Evolutionary conservation across 2,113 vertebrate genomes (phyloP).

Genomic region (Aphyosemion australe): DNA sequence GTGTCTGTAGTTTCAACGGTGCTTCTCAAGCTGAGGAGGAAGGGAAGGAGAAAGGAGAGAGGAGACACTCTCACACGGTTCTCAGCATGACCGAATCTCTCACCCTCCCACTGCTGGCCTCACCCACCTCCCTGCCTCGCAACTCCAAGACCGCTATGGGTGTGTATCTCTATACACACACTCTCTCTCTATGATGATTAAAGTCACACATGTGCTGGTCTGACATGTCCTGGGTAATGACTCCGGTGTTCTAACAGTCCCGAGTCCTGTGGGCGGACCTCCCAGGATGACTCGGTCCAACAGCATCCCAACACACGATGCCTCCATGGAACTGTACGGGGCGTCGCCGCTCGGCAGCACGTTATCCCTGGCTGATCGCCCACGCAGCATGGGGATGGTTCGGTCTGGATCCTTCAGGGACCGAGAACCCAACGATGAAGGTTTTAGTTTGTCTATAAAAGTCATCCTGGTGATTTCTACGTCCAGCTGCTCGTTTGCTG

Average conservation of each 20-base stretch:
- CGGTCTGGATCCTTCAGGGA: slow-evolving; percentile 96
- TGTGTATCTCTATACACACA: slow-evolving; percentile 66
- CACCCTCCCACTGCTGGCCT: slow-evolving; percentile 83
- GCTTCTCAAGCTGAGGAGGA: slow-evolving; percentile 86
- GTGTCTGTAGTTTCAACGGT: slow-evolving; percentile 76
- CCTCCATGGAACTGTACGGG: slow-evolving; percentile 89
- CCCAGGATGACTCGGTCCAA: slow-evolving; percentile 95
- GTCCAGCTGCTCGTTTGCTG: not conserved
- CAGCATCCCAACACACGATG: slow-evolving; percentile 95
- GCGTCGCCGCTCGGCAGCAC: slow-evolving; percentile 92
- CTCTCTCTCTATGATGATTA: not conserved
- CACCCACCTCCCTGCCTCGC: slow-evolving; percentile 84
- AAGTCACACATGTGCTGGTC: not conserved
- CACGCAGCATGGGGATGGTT: slow-evolving; percentile 93
- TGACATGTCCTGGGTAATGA: not conserved
- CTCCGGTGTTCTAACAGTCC: slow-evolving; percentile 73
- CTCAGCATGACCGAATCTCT: slow-evolving; percentile 82
- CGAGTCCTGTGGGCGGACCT: slow-evolving; percentile 78
- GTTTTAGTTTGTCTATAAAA: slow-evolving; percentile 56
- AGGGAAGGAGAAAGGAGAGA: slow-evolving; percentile 88
- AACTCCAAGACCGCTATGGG: slow-evolving; percentile 83
- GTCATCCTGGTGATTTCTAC: not conserved
- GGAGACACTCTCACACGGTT: slow-evolving; percentile 87
- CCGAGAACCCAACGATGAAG: slow-evolving; percentile 88
- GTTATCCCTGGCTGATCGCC: slow-evolving; percentile 90